Percentiles rank a stretch among this genome's conserved stretches.
These are phyloP conservation scores for Copidosoma floridanum DNA, from an alignment of 1,140 invertebrate species.

Conservation along the genomic window DNA sequence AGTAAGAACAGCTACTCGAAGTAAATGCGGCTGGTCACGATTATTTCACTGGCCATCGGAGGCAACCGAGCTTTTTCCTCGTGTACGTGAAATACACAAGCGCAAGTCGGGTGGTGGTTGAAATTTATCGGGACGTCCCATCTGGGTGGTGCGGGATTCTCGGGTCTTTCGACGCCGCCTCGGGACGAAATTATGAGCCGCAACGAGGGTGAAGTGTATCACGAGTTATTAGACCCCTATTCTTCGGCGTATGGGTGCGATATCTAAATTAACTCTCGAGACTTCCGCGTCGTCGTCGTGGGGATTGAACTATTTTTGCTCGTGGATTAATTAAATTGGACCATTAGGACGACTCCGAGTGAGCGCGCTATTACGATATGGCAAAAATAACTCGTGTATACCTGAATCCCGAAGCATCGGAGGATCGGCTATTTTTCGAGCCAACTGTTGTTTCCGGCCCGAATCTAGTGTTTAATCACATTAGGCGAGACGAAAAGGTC, in stretches of 20 bases:
- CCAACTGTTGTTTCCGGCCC: too few species aligned
- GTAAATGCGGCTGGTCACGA: too few species aligned
- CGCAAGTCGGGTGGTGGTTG: background rate
- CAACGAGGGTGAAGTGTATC: constrained; percentile 23
- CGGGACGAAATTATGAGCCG: constrained; percentile 5
- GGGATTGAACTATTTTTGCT: background rate
- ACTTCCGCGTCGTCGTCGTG: background rate
- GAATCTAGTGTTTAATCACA: too few species aligned
- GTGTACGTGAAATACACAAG: too few species aligned
- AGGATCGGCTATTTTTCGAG: too few species aligned
- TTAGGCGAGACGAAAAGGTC: background rate
- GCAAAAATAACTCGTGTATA: too few species aligned
- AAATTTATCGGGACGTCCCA: constrained; percentile 21
- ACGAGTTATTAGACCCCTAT: constrained; percentile 24
- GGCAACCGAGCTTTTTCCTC: too few species aligned
- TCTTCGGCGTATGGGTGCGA: background rate
- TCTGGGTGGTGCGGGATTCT: background rate
- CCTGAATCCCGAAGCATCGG: too few species aligned
- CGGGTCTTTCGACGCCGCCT: constrained; percentile 5
- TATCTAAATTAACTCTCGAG: constrained; percentile 14
- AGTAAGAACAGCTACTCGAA: too few species aligned
- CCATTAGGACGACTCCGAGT: too few species aligned
- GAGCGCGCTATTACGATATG: too few species aligned
- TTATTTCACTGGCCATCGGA: too few species aligned
- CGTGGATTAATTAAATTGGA: background rate